These are phyloP conservation scores for Drosophila multiciliata DNA, from an alignment of 2,888 invertebrate genomes.

Conservation along the genomic window DNA sequence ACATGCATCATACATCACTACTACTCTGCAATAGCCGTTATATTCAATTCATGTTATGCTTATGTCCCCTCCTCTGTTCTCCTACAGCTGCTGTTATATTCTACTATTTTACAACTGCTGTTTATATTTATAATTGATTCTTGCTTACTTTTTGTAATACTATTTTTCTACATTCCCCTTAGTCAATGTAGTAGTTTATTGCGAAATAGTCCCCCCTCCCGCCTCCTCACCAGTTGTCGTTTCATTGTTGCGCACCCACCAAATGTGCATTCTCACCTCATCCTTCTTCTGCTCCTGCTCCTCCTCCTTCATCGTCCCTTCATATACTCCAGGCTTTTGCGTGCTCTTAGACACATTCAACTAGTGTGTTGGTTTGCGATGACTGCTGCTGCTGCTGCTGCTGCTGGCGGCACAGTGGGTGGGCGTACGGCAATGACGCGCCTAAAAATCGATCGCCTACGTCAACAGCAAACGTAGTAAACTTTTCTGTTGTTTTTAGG, in stretches of 20 bases:
- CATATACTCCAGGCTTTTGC: not conserved
- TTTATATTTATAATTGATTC: not conserved
- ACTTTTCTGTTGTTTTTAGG: constrained; percentile 23
- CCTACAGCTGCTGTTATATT: not conserved
- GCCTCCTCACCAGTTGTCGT: not conserved
- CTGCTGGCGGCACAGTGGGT: constrained; percentile 20
- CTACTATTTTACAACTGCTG: not conserved
- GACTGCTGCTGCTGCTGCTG: constrained; percentile 32
- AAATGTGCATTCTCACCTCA: constrained; percentile 1
- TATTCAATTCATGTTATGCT: not conserved
- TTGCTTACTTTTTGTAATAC: not conserved
- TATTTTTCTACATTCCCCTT: not conserved
- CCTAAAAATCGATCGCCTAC: constrained; percentile 73
- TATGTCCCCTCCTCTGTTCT: not conserved
- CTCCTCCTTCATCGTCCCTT: not conserved
- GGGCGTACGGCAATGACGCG: constrained; percentile 44
- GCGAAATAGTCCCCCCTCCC: not conserved
- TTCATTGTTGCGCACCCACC: not conserved
- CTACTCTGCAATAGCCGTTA: constrained; percentile 3
- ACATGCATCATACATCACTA: not conserved
- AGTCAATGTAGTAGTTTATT: not conserved
- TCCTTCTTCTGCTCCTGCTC: not conserved
- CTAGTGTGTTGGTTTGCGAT: constrained; percentile 60
- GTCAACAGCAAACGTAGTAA: constrained; percentile 76
- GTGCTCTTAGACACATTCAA: constrained; percentile 62